phyloP scores from a whole-genome alignment of 2,888 invertebrate species.

The Pachycephus smyrnensis region DNA sequence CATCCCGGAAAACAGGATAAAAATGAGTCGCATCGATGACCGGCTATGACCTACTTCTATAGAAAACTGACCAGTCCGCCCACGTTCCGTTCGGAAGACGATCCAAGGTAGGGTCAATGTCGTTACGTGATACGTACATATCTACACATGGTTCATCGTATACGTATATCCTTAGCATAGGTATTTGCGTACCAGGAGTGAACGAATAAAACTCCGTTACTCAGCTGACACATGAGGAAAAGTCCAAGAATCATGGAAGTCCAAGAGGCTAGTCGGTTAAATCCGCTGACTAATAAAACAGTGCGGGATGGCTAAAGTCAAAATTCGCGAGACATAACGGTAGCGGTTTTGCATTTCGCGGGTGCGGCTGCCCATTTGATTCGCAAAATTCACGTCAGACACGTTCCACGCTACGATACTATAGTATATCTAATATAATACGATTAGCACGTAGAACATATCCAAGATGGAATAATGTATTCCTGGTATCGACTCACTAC shows the following conservation, averaged over 20 bases:
- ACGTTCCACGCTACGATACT: background rate
- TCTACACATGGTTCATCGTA: background rate
- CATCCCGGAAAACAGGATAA: background rate
- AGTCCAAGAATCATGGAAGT: background rate
- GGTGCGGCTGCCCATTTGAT: background rate
- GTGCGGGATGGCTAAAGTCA: background rate
- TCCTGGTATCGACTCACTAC: background rate
- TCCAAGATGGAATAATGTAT: background rate
- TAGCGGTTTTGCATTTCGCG: background rate
- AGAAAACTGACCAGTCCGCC: constrained; percentile 62
- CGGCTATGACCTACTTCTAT: constrained; percentile 56
- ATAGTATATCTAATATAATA: background rate
- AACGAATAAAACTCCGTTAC: constrained; percentile 33
- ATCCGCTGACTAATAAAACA: background rate
- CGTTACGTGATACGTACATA: constrained; percentile 37
- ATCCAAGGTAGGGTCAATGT: constrained; percentile 62
- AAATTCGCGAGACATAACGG: background rate
- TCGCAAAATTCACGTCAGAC: background rate
- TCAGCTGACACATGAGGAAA: constrained; percentile 32
- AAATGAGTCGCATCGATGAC: constrained; percentile 37
- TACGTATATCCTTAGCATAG: constrained; percentile 19
- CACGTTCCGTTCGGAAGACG: constrained; percentile 51
- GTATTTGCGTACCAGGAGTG: constrained; percentile 35
- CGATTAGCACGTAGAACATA: background rate
- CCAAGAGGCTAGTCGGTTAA: background rate